Base-by-base conservation (phyloP, 2,888 invertebrate species). In the Phaedon cochleariae region DNA sequence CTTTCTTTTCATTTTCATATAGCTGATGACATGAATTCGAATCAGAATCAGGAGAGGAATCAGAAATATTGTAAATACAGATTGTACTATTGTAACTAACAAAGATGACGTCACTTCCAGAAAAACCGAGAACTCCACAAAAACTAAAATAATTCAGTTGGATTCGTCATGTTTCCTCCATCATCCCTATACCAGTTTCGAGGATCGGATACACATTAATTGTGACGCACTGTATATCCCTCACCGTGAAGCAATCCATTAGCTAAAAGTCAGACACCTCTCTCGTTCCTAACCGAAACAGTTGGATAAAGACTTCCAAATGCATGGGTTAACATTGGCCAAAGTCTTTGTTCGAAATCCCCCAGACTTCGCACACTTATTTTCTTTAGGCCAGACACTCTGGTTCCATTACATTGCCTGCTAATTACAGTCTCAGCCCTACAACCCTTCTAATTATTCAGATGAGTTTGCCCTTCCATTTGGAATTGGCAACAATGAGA, bases 381-480 rank as follows among this genome's bases (percentile, higher is more conserved):
- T 55, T 57, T 41, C 45, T 37, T 57, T 22, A 31, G 10, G 22
- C 15, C 26, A 37, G 34, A 26, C 45, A 55, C 22, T 55, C 55
- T 41, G 15, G n/a, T 22, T 20, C 21, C 21, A 41, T 41, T 55
- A 21, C 41, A 55, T 21, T 21, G 21, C 55, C 26, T 37, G 41
- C 57, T 46, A 57, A 57, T 57, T 57, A 57, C 22, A 10, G 9
- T 7, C n/a, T n/a, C 12, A 34, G 41, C 7, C 3, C 26, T 4
- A 15, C n/a, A 41, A 41, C 41, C 41, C 41, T 41, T 15, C 12
- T 12, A 41, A 41, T 41, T 41, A 41, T 41, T 41, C 41, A 12
- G 15, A 41, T 41, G 41, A 41, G 15, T 15, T 41, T 1, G 41
- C 41, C 15, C 15, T 41, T 15, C 10, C 1, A 1, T 41, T 2